These are phyloP conservation scores for Rhea americana DNA, from an alignment of 2,113 vertebrate species.

Conservation along the genomic window DNA sequence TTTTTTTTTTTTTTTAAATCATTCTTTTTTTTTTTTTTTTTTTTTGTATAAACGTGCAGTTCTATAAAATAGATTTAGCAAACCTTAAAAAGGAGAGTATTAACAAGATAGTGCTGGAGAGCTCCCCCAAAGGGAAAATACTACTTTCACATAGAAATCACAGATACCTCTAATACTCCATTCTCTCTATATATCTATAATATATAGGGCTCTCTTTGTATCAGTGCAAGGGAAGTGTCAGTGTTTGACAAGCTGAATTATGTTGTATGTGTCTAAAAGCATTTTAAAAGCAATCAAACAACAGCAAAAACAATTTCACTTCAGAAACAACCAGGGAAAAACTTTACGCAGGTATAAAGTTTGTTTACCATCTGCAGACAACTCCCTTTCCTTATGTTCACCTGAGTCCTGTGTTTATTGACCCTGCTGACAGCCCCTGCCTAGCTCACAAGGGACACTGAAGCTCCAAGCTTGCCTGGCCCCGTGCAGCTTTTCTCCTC, in stretches of 20 bases:
- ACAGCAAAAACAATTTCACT: neutral
- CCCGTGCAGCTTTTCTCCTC: neutral
- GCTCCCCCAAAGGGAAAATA: neutral
- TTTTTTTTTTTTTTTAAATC: neutral
- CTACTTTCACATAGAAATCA: neutral
- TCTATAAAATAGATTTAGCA: neutral
- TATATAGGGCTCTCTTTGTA: neutral
- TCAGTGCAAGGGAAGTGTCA: neutral
- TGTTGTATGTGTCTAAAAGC: neutral
- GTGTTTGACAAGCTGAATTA: neutral
- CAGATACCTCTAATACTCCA: neutral
- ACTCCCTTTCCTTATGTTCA: neutral
- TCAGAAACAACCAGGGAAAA: neutral
- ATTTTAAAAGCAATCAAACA: neutral
- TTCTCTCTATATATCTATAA: neutral
- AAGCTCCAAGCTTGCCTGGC: neutral
- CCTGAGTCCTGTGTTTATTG: neutral
- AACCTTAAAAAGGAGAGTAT: neutral
- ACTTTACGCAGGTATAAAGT: neutral
- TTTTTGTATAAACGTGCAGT: neutral
- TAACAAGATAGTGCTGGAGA: neutral
- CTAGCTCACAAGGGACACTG: neutral
- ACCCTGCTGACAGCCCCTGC: neutral
- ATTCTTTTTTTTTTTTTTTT: neutral
- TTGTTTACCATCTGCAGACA: neutral